These are phyloP conservation scores for Galleria mellonella DNA, from an alignment of 1,140 invertebrate genomes.

Conservation along the genomic window DNA sequence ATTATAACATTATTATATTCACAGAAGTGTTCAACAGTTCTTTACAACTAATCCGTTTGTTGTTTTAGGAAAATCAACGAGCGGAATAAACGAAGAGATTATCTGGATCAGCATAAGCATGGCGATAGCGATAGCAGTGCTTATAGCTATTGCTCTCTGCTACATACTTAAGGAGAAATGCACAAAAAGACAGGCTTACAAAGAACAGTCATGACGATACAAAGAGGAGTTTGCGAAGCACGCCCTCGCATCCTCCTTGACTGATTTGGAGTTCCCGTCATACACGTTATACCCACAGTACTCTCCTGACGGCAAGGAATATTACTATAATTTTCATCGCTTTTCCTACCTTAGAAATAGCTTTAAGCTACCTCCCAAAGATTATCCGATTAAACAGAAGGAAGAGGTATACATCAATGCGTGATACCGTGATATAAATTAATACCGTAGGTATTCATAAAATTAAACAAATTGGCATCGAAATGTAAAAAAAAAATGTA, in stretches of 20 bases:
- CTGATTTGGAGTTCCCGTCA: slow-evolving; percentile 46
- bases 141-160: slow-evolving; percentile 87
- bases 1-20: no score
- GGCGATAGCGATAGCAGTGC: slow-evolving; percentile 86
- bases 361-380: slow-evolving; percentile 59
- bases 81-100: slow-evolving; percentile 89
- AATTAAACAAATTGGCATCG: no score
- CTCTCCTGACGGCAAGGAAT: slow-evolving; percentile 61
- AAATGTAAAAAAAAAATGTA: no score
- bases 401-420: slow-evolving; percentile 60
- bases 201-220: slow-evolving; percentile 80
- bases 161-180: slow-evolving; percentile 87
- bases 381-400: slow-evolving; percentile 40
- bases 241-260: slow-evolving; percentile 55
- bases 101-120: slow-evolving; percentile 91
- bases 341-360: slow-evolving; percentile 57
- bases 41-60: not conserved
- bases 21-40: no score
- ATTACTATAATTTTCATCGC: slow-evolving; percentile 65
- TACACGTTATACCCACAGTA: slow-evolving; percentile 66
- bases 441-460: not conserved
- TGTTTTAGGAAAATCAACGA: slow-evolving; percentile 83
- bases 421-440: slow-evolving; percentile 24
- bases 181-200: slow-evolving; percentile 82
- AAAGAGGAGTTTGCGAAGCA: slow-evolving; percentile 64